Conservation (phyloP, 2,797 vertebrate genomes). For the Anguilla anguilla region DNA sequence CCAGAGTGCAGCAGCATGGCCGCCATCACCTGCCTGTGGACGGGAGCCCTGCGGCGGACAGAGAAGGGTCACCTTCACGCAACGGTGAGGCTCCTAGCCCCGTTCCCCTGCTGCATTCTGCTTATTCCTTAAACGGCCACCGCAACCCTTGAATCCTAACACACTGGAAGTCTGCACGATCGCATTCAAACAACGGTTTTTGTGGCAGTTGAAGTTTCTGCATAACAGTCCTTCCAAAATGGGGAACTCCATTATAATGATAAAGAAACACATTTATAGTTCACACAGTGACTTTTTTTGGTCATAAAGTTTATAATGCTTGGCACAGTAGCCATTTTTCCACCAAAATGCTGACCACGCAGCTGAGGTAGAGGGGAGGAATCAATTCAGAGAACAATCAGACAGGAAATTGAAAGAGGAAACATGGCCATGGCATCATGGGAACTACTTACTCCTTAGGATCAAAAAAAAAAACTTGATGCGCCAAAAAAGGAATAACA, state of each 20-base stretch:
- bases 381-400: background rate
- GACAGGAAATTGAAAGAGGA: background rate
- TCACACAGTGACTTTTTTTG: background rate
- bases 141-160: background rate
- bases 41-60: constrained; percentile 75
- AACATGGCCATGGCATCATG: background rate
- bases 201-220: background rate
- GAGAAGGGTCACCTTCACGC: constrained; percentile 26
- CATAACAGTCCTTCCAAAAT: background rate
- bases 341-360: background rate
- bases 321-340: background rate
- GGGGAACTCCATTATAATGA: background rate
- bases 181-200: background rate
- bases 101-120: background rate
- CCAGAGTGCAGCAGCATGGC: constrained; percentile 89
- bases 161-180: background rate
- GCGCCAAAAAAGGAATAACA: no score
- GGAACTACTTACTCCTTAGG: background rate
- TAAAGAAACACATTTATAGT: background rate
- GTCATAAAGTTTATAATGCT: background rate
- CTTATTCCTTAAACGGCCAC: background rate
- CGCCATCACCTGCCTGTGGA: constrained; percentile 86
- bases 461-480: no score
- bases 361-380: background rate
- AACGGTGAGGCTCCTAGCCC: background rate